Evolutionary conservation across 2,113 vertebrate genomes (phyloP).

Genomic region (Hippocampus abdominalis): DNA sequence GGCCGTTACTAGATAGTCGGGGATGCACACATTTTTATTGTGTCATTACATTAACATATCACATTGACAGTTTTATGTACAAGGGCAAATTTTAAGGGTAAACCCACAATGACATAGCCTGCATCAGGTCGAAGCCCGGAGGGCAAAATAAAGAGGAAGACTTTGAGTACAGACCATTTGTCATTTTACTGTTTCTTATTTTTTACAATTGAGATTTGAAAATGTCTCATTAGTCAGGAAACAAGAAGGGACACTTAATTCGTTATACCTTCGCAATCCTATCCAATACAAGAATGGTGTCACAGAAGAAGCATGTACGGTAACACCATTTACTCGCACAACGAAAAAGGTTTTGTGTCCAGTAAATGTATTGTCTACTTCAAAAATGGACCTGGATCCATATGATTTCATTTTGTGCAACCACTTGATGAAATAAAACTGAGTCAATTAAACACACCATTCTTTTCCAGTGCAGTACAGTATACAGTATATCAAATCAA

Average conservation of each 20-base stretch:
- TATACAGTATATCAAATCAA: too few relatives aligned
- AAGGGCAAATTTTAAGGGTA: not conserved
- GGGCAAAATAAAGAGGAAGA: slow-evolving; percentile 1
- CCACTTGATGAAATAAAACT: too few relatives aligned
- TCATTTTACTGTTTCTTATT: not conserved
- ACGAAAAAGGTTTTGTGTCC: too few relatives aligned
- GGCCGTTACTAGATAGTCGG: not conserved
- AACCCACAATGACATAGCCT: not conserved
- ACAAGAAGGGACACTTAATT: not conserved
- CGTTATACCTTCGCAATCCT: not conserved
- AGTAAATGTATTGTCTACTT: too few relatives aligned
- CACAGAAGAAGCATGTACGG: too few relatives aligned
- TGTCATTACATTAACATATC: slow-evolving; percentile 9
- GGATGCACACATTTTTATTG: slow-evolving; percentile 4
- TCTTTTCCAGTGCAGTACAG: too few relatives aligned
- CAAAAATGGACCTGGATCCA: too few relatives aligned
- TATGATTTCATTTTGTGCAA: too few relatives aligned
- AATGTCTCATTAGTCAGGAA: not conserved
- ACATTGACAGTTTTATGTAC: not conserved
- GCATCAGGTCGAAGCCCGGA: not conserved
- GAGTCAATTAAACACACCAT: too few relatives aligned
- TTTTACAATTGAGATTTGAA: not conserved
- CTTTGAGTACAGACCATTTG: not conserved
- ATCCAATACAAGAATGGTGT: not conserved
- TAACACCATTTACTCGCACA: too few relatives aligned